Conservation (phyloP, 2,797 vertebrate species). For the Somateria mollissima region DNA sequence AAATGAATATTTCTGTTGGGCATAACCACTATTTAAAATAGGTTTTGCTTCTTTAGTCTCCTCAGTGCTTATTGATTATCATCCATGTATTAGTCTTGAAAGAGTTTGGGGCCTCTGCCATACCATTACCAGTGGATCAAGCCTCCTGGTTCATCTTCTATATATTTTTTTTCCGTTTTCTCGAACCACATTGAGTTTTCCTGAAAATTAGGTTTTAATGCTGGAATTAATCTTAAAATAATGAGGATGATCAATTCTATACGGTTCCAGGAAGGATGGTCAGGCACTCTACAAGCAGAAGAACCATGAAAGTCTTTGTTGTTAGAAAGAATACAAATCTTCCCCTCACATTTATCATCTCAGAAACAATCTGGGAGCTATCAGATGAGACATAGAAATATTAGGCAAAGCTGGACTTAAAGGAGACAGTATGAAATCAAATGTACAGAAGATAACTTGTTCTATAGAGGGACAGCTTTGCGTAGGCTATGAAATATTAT, state of each 20-base stretch:
- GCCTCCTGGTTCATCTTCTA: not conserved
- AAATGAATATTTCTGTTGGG: not conserved
- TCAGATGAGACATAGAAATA: not conserved
- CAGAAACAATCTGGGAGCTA: not conserved
- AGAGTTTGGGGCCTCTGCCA: not conserved
- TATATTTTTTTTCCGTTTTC: not conserved
- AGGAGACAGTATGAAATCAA: not conserved
- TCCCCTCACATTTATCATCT: not conserved
- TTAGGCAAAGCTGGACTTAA: not conserved
- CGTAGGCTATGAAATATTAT: not conserved
- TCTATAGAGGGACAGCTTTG: not conserved
- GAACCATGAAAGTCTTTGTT: not conserved
- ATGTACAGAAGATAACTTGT: not conserved
- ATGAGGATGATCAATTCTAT: not conserved
- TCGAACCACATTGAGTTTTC: not conserved
- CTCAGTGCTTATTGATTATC: not conserved
- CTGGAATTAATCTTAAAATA: not conserved
- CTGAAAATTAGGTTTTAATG: not conserved
- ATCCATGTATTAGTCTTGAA: not conserved
- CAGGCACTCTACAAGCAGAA: not conserved
- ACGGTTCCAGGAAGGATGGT: not conserved
- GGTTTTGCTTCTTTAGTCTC: not conserved
- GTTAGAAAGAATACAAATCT: not conserved
- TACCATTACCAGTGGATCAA: not conserved
- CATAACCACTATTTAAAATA: not conserved